A percentile compares a stretch with the other conserved stretches of the same genome.
phyloP scores from a whole-genome alignment of 23 tunicate genomes.

The Ciona savignyi region DNA sequence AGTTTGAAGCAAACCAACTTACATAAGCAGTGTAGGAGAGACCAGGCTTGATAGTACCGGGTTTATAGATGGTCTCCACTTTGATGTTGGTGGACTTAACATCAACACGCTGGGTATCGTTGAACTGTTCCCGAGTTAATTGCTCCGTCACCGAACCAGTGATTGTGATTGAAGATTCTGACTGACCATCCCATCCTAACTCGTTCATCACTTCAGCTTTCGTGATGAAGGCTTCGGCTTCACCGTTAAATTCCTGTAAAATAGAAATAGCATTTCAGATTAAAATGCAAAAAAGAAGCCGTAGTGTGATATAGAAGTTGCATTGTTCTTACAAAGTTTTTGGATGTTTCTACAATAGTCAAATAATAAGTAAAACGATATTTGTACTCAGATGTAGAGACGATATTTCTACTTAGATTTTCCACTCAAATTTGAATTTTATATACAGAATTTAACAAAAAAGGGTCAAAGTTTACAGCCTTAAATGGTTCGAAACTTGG shows the following conservation, averaged over 20 bases:
- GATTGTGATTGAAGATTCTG: constrained; percentile 17
- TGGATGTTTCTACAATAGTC: too few species aligned
- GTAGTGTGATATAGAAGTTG: too few species aligned
- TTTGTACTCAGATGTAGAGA: too few species aligned
- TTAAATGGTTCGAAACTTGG: too few species aligned
- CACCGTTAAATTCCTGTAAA: constrained; percentile 49
- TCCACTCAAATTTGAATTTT: too few species aligned
- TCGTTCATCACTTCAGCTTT: constrained; percentile 6
- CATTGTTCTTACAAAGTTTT: too few species aligned
- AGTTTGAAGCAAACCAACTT: constrained; percentile 30
- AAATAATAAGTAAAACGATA: too few species aligned
- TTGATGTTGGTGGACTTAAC: constrained; percentile 30
- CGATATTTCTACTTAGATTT: too few species aligned
- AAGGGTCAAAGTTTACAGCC: too few species aligned
- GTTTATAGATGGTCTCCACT: constrained; percentile 34
- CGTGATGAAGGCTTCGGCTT: constrained; percentile 14
- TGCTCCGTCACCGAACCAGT: constrained; percentile 48
- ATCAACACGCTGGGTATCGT: constrained; percentile 20
- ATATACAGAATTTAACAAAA: too few species aligned
- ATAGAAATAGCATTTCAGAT: neutral
- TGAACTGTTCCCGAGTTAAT: constrained; percentile 29
- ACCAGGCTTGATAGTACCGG: constrained; percentile 68
- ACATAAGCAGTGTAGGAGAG: constrained; percentile 76
- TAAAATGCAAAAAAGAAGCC: too few species aligned
- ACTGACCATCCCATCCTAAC: constrained; percentile 35